phyloP scores from a whole-genome alignment of 2,888 invertebrate species.

The Sepioteuthis lessoniana region DNA sequence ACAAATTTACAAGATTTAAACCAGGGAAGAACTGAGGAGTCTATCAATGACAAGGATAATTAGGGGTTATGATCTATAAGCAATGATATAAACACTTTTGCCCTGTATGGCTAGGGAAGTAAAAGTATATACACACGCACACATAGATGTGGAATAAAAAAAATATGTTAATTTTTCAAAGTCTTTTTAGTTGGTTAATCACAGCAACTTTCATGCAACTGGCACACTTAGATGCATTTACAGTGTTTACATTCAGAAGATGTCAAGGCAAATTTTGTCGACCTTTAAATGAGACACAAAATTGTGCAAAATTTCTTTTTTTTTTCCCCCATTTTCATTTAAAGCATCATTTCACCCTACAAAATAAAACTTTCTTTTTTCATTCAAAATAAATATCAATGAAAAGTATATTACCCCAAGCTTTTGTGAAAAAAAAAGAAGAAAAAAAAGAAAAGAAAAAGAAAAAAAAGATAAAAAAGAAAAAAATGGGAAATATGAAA shows the following conservation, averaged over 20 bases:
- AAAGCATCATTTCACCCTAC: neutral
- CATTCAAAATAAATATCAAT: neutral
- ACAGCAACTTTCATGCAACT: constrained; percentile 20
- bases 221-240: constrained; percentile 33
- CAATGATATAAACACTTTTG: neutral
- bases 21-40: neutral
- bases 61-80: constrained; percentile 33
- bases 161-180: neutral
- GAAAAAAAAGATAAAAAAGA: too few species aligned
- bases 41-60: constrained; percentile 33
- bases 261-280: neutral
- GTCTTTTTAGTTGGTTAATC: neutral
- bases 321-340: neutral
- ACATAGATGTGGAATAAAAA: neutral
- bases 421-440: neutral
- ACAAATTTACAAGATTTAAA: constrained; percentile 16
- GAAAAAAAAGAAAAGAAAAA: too few species aligned
- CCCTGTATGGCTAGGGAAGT: neutral
- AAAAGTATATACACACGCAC: neutral
- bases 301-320: neutral
- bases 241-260: constrained; percentile 9
- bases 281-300: neutral
- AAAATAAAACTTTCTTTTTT: neutral
- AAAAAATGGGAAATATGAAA: too few species aligned
- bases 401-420: neutral